Evolutionary conservation across 1,140 invertebrate species (phyloP).

Genomic region (Zophobas atratus): DNA sequence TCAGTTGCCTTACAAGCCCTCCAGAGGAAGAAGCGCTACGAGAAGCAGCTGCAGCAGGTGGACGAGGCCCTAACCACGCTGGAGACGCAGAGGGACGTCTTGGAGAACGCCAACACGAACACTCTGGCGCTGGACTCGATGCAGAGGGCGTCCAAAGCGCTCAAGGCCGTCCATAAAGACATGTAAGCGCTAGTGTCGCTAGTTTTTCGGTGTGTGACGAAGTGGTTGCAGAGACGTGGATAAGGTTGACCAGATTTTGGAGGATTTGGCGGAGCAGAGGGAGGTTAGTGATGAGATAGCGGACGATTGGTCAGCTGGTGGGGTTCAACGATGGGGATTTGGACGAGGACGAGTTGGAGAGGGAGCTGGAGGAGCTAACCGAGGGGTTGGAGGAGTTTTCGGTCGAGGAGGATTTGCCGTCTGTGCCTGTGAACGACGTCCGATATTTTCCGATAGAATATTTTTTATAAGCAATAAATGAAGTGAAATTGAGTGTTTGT

Average conservation of each 20-base stretch:
- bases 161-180: conserved; percentile 95
- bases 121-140: conserved; percentile 97
- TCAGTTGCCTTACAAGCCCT: conserved; percentile 89
- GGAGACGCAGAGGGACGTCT: conserved; percentile 96
- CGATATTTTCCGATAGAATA: no score
- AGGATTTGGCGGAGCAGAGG: conserved; percentile 98
- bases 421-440: not conserved
- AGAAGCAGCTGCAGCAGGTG: conserved; percentile 97
- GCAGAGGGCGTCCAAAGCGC: conserved; percentile 95
- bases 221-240: conserved; percentile 87
- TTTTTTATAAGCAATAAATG: no score
- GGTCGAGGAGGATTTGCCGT: not conserved
- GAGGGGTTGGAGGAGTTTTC: conserved; percentile 72
- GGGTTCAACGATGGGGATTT: conserved; percentile 89
- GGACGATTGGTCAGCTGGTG: conserved; percentile 95
- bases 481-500: no score
- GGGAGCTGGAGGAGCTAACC: conserved; percentile 85
- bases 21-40: conserved; percentile 97
- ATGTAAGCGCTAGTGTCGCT: conserved; percentile 79
- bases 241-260: conserved; percentile 98
- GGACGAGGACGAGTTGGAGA: conserved; percentile 90
- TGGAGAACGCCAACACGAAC: conserved; percentile 98
- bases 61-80: conserved; percentile 98
- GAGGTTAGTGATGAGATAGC: conserved; percentile 98
- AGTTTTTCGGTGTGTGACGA: not conserved